phyloP scores from a whole-genome alignment of 1,140 invertebrate species.

The Aethina tumida region DNA sequence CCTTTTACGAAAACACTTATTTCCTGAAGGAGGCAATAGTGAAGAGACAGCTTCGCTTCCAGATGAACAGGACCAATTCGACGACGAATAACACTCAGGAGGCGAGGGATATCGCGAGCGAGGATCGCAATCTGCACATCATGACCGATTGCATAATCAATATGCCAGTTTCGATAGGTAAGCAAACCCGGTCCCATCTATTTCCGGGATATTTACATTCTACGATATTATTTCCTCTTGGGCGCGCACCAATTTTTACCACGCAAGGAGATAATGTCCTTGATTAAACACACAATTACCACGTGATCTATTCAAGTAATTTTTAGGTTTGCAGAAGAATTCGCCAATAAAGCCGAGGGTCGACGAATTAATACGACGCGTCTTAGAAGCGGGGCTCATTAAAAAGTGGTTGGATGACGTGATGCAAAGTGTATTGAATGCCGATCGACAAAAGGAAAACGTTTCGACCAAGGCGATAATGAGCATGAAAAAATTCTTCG shows the following conservation, averaged over 20 bases:
- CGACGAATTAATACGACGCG: conserved; percentile 52
- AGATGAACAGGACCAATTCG: conserved; percentile 14
- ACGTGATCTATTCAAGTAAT: neutral
- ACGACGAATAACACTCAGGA: conserved; percentile 5
- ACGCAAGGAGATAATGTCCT: too few species aligned
- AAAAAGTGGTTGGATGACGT: conserved; percentile 70
- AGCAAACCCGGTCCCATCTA: too few species aligned
- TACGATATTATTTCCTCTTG: too few species aligned
- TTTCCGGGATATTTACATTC: too few species aligned
- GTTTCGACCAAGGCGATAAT: conserved; percentile 56
- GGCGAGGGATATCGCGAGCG: conserved; percentile 8
- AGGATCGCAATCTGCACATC: conserved; percentile 57
- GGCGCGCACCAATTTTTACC: too few species aligned
- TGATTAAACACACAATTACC: too few species aligned
- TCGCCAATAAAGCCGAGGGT: conserved; percentile 62
- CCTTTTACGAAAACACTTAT: conserved; percentile 72
- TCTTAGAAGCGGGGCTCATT: conserved; percentile 65
- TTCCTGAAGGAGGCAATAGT: conserved; percentile 54
- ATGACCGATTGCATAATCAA: conserved; percentile 71
- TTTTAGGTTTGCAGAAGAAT: conserved; percentile 55
- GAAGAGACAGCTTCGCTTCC: conserved; percentile 38
- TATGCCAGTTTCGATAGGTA: conserved; percentile 64
- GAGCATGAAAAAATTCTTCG: conserved; percentile 65
- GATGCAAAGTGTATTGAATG: conserved; percentile 41
- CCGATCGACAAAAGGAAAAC: conserved; percentile 27